Base-by-base conservation (phyloP, 2,113 vertebrate species). In the Oncorhynchus nerka region DNA sequence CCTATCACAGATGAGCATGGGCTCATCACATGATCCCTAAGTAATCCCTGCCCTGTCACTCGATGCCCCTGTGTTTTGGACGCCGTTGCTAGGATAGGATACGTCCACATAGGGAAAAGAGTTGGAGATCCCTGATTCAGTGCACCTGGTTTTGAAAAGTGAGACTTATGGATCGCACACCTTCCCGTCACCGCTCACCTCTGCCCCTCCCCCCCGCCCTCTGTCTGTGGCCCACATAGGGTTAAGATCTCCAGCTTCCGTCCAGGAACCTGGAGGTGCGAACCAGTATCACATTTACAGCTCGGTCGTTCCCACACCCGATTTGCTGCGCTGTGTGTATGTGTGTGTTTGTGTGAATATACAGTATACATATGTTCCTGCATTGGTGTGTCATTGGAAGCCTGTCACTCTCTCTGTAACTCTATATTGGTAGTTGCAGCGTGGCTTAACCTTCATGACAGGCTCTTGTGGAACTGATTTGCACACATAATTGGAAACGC, bases 21-120 rank as follows among this genome's bases (percentile, higher is more conserved):
- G 76, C 79, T 88, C 69, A 88, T 89, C 89, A 91, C 87, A 83
- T 89, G 89, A 86, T 85, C 81, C 77, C 75, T 15, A 77, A 80
- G 79, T 8, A 78, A 79, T 78, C 78, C 84, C 73, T 78, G 75
- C 77, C 69, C 15, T 88, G 91, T 90, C 82, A 92, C 83, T 84
- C 49, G 83, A 90, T 83, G 88, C 88, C 67, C 13, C 74, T 86
- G 82, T 89, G 59, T 87, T 83, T 84, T 71, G 82, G 81, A 68
- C 73, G 79, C 77, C 66, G 71, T 81, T 86, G 79, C 86, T 78
- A 69, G 75, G 83, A 85, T 78, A 69, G 75, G 83, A 84, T 20
- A 68, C 9, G 7, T 8, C 16, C 67, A 68, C 67, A 68, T 34
- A 68, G 32, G 32, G 15, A 34, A 19, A 15, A 39, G 15, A 34